These are phyloP conservation scores for Vulpes lagopus DNA, from an alignment of 2,113 vertebrate genomes.

Conservation along the genomic window DNA sequence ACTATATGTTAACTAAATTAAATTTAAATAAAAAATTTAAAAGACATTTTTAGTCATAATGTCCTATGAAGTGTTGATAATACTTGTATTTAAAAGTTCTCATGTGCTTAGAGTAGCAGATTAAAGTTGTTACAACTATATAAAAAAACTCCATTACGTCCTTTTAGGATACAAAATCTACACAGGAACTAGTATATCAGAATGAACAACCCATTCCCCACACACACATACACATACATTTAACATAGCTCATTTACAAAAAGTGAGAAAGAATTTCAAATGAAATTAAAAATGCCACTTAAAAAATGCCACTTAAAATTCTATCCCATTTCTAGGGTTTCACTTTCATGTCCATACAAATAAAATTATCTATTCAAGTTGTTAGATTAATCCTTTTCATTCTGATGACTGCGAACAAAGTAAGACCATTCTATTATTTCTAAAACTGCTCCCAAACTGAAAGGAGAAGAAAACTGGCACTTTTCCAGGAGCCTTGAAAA, in stretches of 20 bases:
- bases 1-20: background rate
- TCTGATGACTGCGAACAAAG: conserved; percentile 58
- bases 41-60: background rate
- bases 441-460: conserved; percentile 56
- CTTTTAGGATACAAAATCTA: background rate
- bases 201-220: background rate
- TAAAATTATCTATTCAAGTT: conserved; percentile 63
- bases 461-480: conserved; percentile 23
- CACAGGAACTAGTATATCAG: background rate
- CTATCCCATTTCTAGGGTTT: conserved; percentile 31
- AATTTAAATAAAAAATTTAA: background rate
- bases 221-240: background rate
- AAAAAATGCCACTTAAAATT: conserved; percentile 68
- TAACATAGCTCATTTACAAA: conserved; percentile 38
- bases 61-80: conserved; percentile 27
- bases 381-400: conserved; percentile 66
- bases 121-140: conserved; percentile 41
- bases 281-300: conserved; percentile 55
- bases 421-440: conserved; percentile 60
- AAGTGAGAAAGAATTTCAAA: conserved; percentile 52
- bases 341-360: conserved; percentile 57
- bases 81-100: background rate
- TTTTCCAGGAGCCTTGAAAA: conserved; percentile 49
- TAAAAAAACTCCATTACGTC: background rate
- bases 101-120: background rate